A percentile compares a stretch with the other conserved stretches of the same genome.
These are phyloP conservation scores for Cephus spinipes DNA, from an alignment of 2,888 invertebrate genomes.

Conservation along the genomic window DNA sequence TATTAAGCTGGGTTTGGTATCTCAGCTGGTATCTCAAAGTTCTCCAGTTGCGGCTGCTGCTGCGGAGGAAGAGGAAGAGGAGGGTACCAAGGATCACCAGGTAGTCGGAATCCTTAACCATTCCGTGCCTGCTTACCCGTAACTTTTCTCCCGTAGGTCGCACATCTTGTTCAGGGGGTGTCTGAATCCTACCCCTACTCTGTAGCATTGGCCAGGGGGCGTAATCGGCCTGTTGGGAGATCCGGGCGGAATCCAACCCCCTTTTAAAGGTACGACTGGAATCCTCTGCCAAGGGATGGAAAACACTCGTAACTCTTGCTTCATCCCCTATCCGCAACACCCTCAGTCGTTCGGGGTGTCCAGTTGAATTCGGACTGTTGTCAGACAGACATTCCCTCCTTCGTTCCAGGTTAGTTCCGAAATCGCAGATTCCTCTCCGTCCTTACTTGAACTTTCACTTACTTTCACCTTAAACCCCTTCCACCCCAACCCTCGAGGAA, in stretches of 20 bases:
- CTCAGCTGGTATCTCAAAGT: no score
- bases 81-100: no score
- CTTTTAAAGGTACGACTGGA: slow-evolving; percentile 24
- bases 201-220: slow-evolving; percentile 8
- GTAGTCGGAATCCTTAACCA: no score
- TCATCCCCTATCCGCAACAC: not conserved
- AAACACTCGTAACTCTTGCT: slow-evolving; percentile 28
- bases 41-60: no score
- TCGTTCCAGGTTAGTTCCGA: slow-evolving; percentile 15
- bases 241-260: slow-evolving; percentile 2
- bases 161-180: slow-evolving; percentile 13
- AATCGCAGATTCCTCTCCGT: slow-evolving; percentile 20
- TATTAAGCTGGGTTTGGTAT: no score
- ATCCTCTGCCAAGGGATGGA: slow-evolving; percentile 24
- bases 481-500: not conserved
- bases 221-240: slow-evolving; percentile 50
- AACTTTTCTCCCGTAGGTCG: slow-evolving; percentile 18
- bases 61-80: no score
- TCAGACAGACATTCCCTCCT: slow-evolving; percentile 6
- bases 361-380: slow-evolving; percentile 20
- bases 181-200: not conserved
- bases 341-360: not conserved
- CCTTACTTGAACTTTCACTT: slow-evolving; percentile 15
- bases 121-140: slow-evolving; percentile 2
- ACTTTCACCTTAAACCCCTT: not conserved